Conservation (phyloP, 1,140 invertebrate species). For the Metaphire vulgaris region DNA sequence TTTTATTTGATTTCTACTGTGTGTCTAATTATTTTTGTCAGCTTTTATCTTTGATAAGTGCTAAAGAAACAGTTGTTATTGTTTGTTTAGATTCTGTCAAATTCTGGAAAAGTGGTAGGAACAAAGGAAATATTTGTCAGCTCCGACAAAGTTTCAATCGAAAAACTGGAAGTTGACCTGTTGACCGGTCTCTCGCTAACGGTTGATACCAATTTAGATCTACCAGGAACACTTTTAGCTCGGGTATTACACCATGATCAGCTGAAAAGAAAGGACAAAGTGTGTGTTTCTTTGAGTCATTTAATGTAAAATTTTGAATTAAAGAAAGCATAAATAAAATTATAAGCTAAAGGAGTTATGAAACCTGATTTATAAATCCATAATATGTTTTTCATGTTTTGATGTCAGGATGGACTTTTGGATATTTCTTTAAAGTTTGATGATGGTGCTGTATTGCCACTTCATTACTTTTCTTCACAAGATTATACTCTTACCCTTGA, state of each 20-base stretch:
- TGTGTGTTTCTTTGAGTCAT: too few species aligned
- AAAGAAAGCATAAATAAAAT: too few species aligned
- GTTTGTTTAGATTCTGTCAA: background rate
- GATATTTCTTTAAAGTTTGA: conserved; percentile 87
- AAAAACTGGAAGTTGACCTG: background rate
- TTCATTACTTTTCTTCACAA: conserved; percentile 70
- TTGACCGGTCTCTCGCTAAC: background rate
- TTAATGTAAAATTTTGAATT: too few species aligned
- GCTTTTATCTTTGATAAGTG: too few species aligned
- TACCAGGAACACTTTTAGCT: background rate
- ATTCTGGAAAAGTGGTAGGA: background rate
- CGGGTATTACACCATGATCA: background rate
- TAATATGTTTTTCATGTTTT: too few species aligned
- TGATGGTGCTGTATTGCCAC: conserved; percentile 74
- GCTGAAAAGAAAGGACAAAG: background rate
- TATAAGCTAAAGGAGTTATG: too few species aligned
- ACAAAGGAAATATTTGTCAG: background rate
- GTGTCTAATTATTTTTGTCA: too few species aligned
- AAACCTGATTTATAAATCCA: too few species aligned
- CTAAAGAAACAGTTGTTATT: too few species aligned
- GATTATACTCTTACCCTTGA: conserved; percentile 81
- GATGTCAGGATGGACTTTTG: conserved; percentile 74
- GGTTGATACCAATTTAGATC: background rate
- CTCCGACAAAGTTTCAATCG: background rate
- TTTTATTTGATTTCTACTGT: too few species aligned